Evolutionary conservation across 2,797 vertebrate genomes (phyloP).

Genomic region (Remorina albescens): DNA sequence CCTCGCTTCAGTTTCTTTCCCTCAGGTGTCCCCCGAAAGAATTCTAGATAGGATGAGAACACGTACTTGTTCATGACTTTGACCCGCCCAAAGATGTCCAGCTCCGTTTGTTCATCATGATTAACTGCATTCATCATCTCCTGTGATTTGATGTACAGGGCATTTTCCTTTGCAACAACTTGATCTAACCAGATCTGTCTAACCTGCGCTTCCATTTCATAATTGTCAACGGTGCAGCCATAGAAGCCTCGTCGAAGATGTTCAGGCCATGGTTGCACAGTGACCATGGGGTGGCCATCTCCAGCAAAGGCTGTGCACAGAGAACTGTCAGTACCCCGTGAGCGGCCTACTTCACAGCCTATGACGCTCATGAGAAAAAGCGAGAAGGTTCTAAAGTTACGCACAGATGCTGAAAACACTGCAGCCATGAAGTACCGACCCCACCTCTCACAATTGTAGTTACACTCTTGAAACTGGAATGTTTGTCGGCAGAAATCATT

Average conservation of each 20-base stretch:
- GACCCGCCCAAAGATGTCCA: conserved; percentile 74
- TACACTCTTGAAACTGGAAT: conserved; percentile 73
- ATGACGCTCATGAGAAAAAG: conserved; percentile 81
- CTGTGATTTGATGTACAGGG: conserved; percentile 66
- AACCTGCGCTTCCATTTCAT: conserved; percentile 44
- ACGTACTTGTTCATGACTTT: conserved; percentile 80
- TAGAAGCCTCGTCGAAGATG: conserved; percentile 65
- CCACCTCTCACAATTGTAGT: conserved; percentile 74
- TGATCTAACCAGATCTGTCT: conserved; percentile 72
- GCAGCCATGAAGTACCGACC: conserved; percentile 78
- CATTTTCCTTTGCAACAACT: conserved; percentile 74
- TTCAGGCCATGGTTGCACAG: conserved; percentile 51
- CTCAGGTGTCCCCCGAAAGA: conserved; percentile 77
- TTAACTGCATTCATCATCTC: conserved; percentile 61
- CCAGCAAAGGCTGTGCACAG: conserved; percentile 74
- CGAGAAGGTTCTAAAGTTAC: conserved; percentile 75
- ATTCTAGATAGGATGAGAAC: conserved; percentile 78
- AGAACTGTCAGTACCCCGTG: conserved; percentile 44
- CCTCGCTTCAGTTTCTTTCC: conserved; percentile 77
- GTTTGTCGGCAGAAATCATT: conserved; percentile 77
- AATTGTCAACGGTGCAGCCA: conserved; percentile 63
- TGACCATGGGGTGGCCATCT: conserved; percentile 75
- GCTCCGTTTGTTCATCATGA: conserved; percentile 69
- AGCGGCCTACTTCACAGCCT: conserved; percentile 74
- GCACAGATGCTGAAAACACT: conserved; percentile 73